Evolutionary conservation across 2,113 vertebrate genomes (phyloP).

Genomic region (Chrysochloris asiatica): DNA sequence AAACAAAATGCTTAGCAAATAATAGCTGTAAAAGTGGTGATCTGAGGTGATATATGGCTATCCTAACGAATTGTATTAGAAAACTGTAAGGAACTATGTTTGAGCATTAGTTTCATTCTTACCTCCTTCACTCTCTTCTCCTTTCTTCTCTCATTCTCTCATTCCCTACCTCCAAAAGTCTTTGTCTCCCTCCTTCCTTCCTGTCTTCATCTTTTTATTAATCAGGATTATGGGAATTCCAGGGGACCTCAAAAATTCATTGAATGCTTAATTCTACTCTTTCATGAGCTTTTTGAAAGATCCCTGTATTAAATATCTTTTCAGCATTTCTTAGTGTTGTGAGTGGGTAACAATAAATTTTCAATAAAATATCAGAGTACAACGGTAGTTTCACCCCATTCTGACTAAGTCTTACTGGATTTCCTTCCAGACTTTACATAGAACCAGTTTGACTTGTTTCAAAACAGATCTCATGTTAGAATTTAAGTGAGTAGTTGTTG

Average conservation of each 20-base stretch:
- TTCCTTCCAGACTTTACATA: not conserved
- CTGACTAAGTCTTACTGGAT: not conserved
- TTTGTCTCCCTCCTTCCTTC: not conserved
- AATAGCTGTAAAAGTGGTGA: not conserved
- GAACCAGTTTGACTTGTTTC: not conserved
- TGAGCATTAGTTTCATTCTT: no score
- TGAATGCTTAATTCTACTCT: no score
- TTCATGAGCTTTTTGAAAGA: no score
- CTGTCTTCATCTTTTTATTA: not conserved
- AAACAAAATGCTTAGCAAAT: constrained; percentile 47
- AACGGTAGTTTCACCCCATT: not conserved
- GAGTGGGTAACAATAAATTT: not conserved
- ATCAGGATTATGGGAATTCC: not conserved
- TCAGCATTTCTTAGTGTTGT: not conserved
- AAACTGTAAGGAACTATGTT: not conserved
- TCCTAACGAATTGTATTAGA: not conserved
- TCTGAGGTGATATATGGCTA: not conserved
- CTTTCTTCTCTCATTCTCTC: no score
- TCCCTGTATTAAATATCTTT: not conserved
- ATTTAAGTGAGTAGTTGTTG: not conserved
- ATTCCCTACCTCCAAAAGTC: no score
- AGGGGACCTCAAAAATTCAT: no score
- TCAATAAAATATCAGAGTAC: not conserved
- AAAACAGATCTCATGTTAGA: not conserved
- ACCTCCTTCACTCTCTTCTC: no score